Percentiles rank a stretch among this genome's conserved stretches.
Conservation (phyloP, 2,888 invertebrate species). For the Abscondita cerata region DNA sequence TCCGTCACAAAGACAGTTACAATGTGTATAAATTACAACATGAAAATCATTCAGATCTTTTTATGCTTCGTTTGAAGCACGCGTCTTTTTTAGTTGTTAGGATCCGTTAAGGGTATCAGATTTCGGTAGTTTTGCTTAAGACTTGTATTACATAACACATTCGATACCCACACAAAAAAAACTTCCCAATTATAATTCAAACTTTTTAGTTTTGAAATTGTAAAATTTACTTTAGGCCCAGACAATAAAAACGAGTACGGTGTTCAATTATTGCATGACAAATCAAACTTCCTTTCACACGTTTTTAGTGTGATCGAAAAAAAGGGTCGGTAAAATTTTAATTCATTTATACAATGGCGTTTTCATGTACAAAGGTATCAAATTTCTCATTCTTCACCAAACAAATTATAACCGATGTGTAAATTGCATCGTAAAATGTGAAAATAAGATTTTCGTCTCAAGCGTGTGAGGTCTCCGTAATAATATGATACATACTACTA, state of each 20-base stretch:
- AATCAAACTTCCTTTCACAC: slow-evolving; percentile 13
- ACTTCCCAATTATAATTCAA: too few species aligned
- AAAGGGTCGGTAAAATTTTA: too few species aligned
- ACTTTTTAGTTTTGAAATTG: too few species aligned
- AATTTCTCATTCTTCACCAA: slow-evolving; percentile 17
- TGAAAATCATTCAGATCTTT: too few species aligned
- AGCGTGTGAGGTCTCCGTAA: slow-evolving; percentile 47
- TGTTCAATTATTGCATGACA: slow-evolving; percentile 12
- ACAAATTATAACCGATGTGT: slow-evolving; percentile 28
- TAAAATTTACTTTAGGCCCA: too few species aligned
- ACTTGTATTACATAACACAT: background rate
- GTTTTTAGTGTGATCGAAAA: slow-evolving; percentile 8
- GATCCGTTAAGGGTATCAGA: slow-evolving; percentile 1
- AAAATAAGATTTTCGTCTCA: slow-evolving; percentile 41
- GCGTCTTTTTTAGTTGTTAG: background rate
- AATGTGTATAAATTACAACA: too few species aligned
- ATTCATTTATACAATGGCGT: background rate
- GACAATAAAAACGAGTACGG: too few species aligned
- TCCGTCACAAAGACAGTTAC: too few species aligned
- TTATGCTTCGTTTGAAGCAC: background rate
- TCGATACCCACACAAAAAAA: background rate
- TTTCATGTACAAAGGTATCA: slow-evolving; percentile 9
- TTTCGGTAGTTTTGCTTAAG: slow-evolving; percentile 4
- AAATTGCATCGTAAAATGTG: slow-evolving; percentile 31
- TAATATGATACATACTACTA: slow-evolving; percentile 48